Base-by-base conservation (phyloP, 2,797 vertebrate species). In the Botia almorhae region DNA sequence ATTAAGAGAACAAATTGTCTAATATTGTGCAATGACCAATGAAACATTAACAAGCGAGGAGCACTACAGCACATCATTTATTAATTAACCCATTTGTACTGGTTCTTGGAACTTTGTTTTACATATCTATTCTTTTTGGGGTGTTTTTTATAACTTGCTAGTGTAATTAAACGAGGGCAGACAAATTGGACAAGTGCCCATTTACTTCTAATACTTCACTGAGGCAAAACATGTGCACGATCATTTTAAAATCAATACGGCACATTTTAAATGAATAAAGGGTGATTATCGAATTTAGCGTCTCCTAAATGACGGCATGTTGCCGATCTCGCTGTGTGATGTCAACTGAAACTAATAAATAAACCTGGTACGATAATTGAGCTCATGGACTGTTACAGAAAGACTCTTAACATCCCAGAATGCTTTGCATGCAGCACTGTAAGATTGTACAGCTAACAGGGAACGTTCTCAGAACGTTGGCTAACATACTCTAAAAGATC, bases 271-370 rank as follows among this genome's bases (percentile, higher is more conserved):
- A 65, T 55, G 10, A 8, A 26, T 53, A 21, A 77, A 58, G 14
- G 55, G 17, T 60, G 23, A 70, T 61, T 61, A 50, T 26, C 48
- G 43, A 70, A 69, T 53, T 11, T 39, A 61, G 65, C 4, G 4
- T 17, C 39, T 78, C 48, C 60, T 56, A 60, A 83, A 60, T 69
- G 39, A 85, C 71, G 58, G 46, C 19, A 16, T 69, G 46, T 70
- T 69, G 11, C 43, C 74, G 77, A 83, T 80, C 60, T 36, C 65
- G 82, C 33, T 63, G 75, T 87, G 81, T 83, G 83, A 85, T 85
- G 76, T 86, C 84, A 87, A 87, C 87, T 82, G 84, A 81, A 86
- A 84, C 87, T 84, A 85, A 78, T 56, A 85, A 70, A 69, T 74
- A 83, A n/a, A 48, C 74, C 39, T 23, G 48, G 16, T 26, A 63